A percentile compares a stretch with the other conserved stretches of the same genome.
Evolutionary conservation across 2,113 vertebrate species (phyloP).

Genomic region (Scartelaos histophorus): DNA sequence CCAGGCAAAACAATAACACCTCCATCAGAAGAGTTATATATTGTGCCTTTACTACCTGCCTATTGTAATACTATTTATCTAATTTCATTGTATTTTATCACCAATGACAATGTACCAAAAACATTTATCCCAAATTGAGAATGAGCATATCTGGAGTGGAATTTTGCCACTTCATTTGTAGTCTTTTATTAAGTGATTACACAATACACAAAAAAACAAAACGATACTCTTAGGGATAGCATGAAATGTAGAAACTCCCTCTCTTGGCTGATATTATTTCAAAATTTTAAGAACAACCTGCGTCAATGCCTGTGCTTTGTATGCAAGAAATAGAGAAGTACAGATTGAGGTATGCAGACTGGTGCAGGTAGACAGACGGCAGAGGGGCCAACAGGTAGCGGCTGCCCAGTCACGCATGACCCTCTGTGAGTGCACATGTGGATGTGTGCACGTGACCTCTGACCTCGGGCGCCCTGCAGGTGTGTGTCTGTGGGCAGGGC

Average conservation of each 20-base stretch:
- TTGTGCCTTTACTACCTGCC: no score
- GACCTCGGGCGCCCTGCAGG: slow-evolving; percentile 80
- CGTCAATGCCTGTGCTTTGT: background rate
- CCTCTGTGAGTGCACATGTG: slow-evolving; percentile 17
- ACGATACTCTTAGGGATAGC: background rate
- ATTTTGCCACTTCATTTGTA: no score
- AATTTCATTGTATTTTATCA: no score
- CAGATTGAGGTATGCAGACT: background rate
- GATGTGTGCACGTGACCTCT: slow-evolving; percentile 42
- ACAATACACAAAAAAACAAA: background rate
- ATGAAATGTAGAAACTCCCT: background rate
- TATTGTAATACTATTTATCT: no score
- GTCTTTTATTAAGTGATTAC: background rate
- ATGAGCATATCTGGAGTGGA: no score
- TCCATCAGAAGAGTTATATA: no score
- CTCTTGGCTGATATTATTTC: background rate
- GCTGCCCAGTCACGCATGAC: slow-evolving; percentile 67
- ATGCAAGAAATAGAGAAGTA: background rate
- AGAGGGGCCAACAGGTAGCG: slow-evolving; percentile 60
- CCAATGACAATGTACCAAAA: background rate
- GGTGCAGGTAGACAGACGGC: slow-evolving; percentile 31
- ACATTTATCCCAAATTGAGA: background rate
- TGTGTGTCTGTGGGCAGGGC: slow-evolving; percentile 72
- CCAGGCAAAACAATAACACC: no score
- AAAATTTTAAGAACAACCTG: background rate